Percentiles rank a stretch among this genome's conserved stretches.
phyloP scores from a whole-genome alignment of 2,888 invertebrate genomes.

The Andrena haemorrhoa region DNA sequence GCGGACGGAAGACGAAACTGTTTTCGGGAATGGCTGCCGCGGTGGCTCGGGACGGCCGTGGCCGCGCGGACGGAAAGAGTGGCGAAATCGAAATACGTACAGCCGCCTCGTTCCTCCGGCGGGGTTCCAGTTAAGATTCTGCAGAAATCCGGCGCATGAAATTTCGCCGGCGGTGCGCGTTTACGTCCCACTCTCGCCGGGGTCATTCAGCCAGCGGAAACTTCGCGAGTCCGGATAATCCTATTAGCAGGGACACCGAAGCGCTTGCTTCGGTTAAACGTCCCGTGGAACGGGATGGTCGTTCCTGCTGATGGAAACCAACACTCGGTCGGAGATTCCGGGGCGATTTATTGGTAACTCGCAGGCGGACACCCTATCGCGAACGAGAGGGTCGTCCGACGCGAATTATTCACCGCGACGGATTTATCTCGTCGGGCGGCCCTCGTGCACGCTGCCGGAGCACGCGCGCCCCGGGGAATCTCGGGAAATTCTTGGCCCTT shows the following conservation, averaged over 20 bases:
- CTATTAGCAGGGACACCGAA: slow-evolving; percentile 72
- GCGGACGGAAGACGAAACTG: not conserved
- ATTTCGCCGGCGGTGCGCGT: slow-evolving; percentile 59
- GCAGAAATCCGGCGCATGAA: slow-evolving; percentile 61
- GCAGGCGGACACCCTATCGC: slow-evolving; percentile 26
- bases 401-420: slow-evolving; percentile 56
- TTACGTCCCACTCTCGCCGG: slow-evolving; percentile 44
- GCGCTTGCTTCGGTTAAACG: slow-evolving; percentile 69
- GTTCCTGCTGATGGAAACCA: slow-evolving; percentile 69
- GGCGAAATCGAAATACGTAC: slow-evolving; percentile 38
- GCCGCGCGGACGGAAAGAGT: not conserved
- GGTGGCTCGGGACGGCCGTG: no score
- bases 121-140: slow-evolving; percentile 16
- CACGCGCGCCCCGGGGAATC: not conserved
- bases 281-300: slow-evolving; percentile 53
- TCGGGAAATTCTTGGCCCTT: slow-evolving; percentile 23
- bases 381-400: slow-evolving; percentile 35
- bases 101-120: slow-evolving; percentile 2
- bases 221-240: slow-evolving; percentile 73
- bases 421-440: slow-evolving; percentile 41
- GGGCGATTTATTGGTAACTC: slow-evolving; percentile 53
- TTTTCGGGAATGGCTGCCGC: not conserved
- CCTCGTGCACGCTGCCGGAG: not conserved
- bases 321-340: slow-evolving; percentile 52
- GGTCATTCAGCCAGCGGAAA: slow-evolving; percentile 65